These are phyloP conservation scores for Geotria australis DNA, from an alignment of 2,797 vertebrate species.

Conservation along the genomic window DNA sequence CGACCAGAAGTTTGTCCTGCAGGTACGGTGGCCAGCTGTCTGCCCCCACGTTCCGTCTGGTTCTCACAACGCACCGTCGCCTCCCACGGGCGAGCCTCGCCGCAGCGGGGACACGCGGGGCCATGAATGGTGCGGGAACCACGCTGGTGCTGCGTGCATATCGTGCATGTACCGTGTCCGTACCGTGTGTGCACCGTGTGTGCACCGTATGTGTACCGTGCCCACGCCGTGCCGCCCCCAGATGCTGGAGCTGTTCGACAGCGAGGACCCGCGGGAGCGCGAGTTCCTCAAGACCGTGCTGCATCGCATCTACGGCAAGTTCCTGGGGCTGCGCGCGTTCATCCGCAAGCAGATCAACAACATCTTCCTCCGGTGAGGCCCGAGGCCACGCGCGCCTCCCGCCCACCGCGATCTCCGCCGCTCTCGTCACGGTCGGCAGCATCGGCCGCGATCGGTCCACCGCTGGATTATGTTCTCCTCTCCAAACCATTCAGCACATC, in stretches of 20 bases:
- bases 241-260: constrained; percentile 62
- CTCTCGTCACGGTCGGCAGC: background rate
- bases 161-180: too few relatives aligned
- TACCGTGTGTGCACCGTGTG: too few relatives aligned
- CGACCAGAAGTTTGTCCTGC: constrained; percentile 66
- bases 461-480: too few relatives aligned
- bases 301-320: constrained; percentile 65
- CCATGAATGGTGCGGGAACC: too few relatives aligned
- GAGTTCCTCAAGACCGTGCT: constrained; percentile 77
- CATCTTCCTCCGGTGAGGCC: constrained; percentile 48
- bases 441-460: too few relatives aligned
- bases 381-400: background rate
- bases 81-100: too few relatives aligned
- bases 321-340: constrained; percentile 56
- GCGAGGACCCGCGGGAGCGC: constrained; percentile 55
- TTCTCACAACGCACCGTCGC: too few relatives aligned
- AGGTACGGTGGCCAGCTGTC: constrained; percentile 13
- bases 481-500: too few relatives aligned
- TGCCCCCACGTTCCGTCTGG: too few relatives aligned
- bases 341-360: constrained; percentile 84
- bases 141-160: too few relatives aligned
- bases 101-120: too few relatives aligned
- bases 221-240: constrained; percentile 5
- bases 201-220: too few relatives aligned
- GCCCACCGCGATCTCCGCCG: background rate